Evolutionary conservation across 2,888 invertebrate genomes (phyloP), one percentile per base, ranked within the genome.

Genomic region (Tenthredo distinguenda): DNA sequence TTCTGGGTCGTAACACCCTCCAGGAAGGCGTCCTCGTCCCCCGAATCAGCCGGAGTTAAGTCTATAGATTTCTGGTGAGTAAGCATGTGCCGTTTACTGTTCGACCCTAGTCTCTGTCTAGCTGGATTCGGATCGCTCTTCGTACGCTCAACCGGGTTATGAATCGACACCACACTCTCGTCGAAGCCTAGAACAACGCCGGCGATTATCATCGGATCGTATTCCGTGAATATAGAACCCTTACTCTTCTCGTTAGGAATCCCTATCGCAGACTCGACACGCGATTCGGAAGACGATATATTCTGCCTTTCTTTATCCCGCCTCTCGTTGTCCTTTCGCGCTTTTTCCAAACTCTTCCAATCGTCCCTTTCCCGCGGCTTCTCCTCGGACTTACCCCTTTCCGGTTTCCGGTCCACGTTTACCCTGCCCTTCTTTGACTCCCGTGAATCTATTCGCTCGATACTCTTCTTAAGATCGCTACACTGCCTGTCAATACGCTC

Each of bases 41-140:
- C 97, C 0, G 97, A 97, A 93, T 97, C 97, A 0, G 97, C 97
- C 5, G 97, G 97, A 1, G 97, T 97, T 43, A 97, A 93, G 91
- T 97, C 97, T 86, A 97, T 97, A 0, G 97, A 97, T 91, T 97
- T 97, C 90, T 97, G 97, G 93, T 97, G 97, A 96, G 97, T 97
- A 37, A 97, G 92, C 43, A 97, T 96, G 93, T 97, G 96, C 26
- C 97, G 95, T n/a, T 97, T 95, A 3, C 96, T 96, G 90, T 95
- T 96, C 5, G 96, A 96, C 86, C 96, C 96, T 84, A 97, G 94
- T 21, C 97, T 95, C 86, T 96, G 96, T 85, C 97, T 95, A 89
- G 96, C 96, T 0, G 97, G 96, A 92, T 97, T 97, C 0, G 98
- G 98, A 94, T 98, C 98, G 90, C 97, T 97, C 92, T 97, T 98